Percentiles rank a stretch among this genome's conserved stretches.
These are phyloP conservation scores for Heliconius hewitsoni DNA, from an alignment of 1,140 invertebrate genomes.

Conservation along the genomic window DNA sequence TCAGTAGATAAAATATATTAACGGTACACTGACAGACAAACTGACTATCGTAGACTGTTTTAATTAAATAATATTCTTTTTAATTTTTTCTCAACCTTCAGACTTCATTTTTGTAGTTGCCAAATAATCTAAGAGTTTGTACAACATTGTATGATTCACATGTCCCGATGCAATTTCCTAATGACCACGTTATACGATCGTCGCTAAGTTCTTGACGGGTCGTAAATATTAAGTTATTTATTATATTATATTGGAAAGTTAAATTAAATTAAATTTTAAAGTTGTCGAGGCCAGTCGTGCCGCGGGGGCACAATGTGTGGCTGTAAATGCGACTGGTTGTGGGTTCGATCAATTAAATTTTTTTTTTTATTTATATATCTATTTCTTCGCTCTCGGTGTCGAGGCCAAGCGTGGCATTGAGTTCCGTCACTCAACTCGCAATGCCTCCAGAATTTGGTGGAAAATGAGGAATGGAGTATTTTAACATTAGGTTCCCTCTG, in stretches of 20 bases:
- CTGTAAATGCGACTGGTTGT: too few relatives aligned
- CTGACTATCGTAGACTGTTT: background rate
- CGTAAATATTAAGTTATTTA: background rate
- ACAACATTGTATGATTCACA: background rate
- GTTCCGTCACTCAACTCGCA: too few relatives aligned
- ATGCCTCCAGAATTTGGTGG: too few relatives aligned
- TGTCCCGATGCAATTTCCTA: background rate
- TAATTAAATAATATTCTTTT: background rate
- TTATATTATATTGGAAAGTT: background rate
- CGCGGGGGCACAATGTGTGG: too few relatives aligned
- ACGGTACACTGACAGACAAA: background rate
- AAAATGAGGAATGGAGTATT: too few relatives aligned
- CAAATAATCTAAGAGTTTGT: conserved; percentile 11
- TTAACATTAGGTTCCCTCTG: too few relatives aligned
- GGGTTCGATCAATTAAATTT: too few relatives aligned
- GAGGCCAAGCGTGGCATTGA: too few relatives aligned
- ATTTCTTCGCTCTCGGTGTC: too few relatives aligned
- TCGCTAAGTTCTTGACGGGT: background rate
- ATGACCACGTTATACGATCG: background rate
- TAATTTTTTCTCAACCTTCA: background rate
- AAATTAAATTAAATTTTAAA: background rate
- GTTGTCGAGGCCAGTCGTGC: too few relatives aligned
- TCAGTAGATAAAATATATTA: background rate
- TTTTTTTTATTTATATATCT: too few relatives aligned
- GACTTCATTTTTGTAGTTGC: background rate